Percentiles rank a stretch among this genome's conserved stretches.
Conservation (phyloP, 1,140 invertebrate species). For the Kradibia gibbosae region DNA sequence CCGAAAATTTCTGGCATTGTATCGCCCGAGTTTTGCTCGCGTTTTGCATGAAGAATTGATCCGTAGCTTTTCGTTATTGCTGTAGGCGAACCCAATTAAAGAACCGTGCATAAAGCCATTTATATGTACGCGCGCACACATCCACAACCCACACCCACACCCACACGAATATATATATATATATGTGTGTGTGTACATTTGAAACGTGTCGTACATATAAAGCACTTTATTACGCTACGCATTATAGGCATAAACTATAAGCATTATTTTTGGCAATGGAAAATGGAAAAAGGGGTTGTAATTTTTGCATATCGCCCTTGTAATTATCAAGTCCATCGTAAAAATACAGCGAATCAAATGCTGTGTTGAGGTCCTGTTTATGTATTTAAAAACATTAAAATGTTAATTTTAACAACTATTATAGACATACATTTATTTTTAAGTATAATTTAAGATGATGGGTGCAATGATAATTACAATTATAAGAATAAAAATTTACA, state of each 20-base stretch:
- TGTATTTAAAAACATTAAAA: too few species aligned
- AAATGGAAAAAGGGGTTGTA: neutral
- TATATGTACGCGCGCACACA: too few species aligned
- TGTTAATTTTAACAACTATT: too few species aligned
- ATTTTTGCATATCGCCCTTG: slow-evolving; percentile 13
- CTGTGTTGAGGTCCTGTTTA: too few species aligned
- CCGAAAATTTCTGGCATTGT: neutral
- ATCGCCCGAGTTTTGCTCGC: neutral
- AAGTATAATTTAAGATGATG: too few species aligned
- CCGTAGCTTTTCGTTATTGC: neutral
- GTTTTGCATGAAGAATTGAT: neutral
- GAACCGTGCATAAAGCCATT: neutral
- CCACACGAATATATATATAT: neutral
- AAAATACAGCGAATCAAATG: neutral
- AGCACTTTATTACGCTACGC: slow-evolving; percentile 11
- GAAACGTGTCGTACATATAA: slow-evolving; percentile 24
- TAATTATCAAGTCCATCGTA: neutral
- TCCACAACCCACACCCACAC: too few species aligned
- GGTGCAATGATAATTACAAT: too few species aligned
- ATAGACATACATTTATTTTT: too few species aligned
- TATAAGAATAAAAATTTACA: too few species aligned
- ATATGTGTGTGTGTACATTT: neutral
- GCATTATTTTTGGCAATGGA: slow-evolving; percentile 15
- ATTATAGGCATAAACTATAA: slow-evolving; percentile 17
- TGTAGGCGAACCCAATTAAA: neutral